Evolutionary conservation across 1,140 invertebrate genomes (phyloP), one percentile per base, ranked within the genome.

Genomic region (Chironomus striatipennis): DNA sequence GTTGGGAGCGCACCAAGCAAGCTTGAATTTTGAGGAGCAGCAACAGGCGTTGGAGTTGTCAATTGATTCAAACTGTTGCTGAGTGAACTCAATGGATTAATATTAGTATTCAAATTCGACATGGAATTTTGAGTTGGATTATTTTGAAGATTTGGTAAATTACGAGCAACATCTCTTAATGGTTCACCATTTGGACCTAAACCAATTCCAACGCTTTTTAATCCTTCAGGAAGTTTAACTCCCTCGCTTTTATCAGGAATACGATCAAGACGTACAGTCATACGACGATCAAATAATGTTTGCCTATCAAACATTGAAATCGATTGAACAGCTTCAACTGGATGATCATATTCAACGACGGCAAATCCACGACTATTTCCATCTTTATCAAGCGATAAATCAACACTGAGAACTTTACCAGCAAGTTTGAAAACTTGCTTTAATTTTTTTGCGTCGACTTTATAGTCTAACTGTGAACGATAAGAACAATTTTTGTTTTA

Each of bases 261-360:
- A 7, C 92, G 86, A 81, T 94, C 97, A 87, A 99, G 91, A 76
- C 96, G 88, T 0, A 99, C 97, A 73, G 94, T 94, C 89, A 99
- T 94, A 73, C 91, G 88, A 74, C 97, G 88, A 76, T 98, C 97
- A 85, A 89, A 98, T 17, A 99, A 83, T 78, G 91, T 89, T 84
- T 99, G 97, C 80, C 96, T 94, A 82, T 98, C 94, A 78, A 99
- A 90, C 97, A 99, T 98, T 42, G 97, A 98, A 79, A 98, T 97
- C 12, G 97, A 96, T 83, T 98, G 95, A 15, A 99, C 96, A 73
- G 97, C 96, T 86, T 99, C 97, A 47, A 99, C 93, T 1, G 97
- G 96, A 86, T 98, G 95, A 81, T 98, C 96, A 86, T 95, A 99
- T 84, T 97, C 93, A 75, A 99, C 90, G 47, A 97, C 92, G 76